These are phyloP conservation scores for Eristalis tenax DNA, from an alignment of 2,888 invertebrate species.

Conservation along the genomic window DNA sequence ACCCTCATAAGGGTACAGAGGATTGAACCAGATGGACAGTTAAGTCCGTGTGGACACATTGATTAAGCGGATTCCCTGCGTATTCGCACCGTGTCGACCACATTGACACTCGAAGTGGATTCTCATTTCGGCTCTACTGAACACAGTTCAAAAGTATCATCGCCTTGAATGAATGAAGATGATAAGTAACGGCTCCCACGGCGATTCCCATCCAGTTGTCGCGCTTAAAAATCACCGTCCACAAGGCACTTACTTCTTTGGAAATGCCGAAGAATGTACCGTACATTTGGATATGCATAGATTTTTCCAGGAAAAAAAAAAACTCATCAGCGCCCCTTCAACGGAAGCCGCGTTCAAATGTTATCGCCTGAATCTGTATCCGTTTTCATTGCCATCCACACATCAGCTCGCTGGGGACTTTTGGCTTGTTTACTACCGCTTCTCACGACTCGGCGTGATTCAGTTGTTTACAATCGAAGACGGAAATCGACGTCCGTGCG, in stretches of 20 bases:
- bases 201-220: not conserved
- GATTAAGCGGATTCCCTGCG: too few species aligned
- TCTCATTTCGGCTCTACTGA: too few species aligned
- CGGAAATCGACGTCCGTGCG: not conserved
- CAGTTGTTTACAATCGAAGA: constrained; percentile 15
- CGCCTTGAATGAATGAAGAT: too few species aligned
- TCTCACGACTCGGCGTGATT: constrained; percentile 6
- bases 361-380: not conserved
- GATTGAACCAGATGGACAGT: too few species aligned
- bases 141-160: too few species aligned
- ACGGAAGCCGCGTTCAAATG: not conserved
- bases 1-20: too few species aligned
- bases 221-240: not conserved
- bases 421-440: not conserved
- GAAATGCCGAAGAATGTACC: not conserved
- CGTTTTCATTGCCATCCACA: constrained; percentile 21
- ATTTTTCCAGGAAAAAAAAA: not conserved
- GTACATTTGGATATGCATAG: not conserved
- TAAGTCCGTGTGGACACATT: too few species aligned
- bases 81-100: too few species aligned
- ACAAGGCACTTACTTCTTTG: not conserved
- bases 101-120: too few species aligned
- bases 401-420: constrained; percentile 5
- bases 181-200: too few species aligned
- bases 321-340: not conserved